A percentile compares a stretch with the other conserved stretches of the same genome.
Evolutionary conservation across 1,140 invertebrate genomes (phyloP).

Genomic region (Aphaenogaster ashmeadi): DNA sequence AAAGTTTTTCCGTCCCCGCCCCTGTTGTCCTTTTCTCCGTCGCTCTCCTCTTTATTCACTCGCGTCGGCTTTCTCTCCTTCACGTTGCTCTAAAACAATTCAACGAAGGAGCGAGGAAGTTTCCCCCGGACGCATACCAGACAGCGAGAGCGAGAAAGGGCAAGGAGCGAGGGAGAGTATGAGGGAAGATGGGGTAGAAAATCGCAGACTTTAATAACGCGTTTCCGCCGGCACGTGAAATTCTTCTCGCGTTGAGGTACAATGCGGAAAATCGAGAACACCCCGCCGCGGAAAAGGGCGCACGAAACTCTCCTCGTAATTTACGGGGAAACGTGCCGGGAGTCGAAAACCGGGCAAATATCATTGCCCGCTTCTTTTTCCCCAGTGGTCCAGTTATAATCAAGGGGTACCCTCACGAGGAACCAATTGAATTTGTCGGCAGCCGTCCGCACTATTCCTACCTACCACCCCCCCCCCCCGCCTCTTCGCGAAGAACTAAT

Average conservation of each 20-base stretch:
- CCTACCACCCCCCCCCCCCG: neutral
- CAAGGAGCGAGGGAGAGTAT: neutral
- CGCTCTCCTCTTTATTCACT: neutral
- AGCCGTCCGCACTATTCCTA: constrained; percentile 42
- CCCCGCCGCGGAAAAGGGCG: constrained; percentile 63
- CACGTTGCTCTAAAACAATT: constrained; percentile 60
- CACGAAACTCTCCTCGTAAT: constrained; percentile 71
- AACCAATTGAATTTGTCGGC: constrained; percentile 75
- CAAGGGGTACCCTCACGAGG: constrained; percentile 65
- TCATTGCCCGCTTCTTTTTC: constrained; percentile 71
- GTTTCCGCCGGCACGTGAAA: constrained; percentile 64
- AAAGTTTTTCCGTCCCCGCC: constrained; percentile 36
- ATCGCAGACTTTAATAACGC: constrained; percentile 71
- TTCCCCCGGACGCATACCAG: constrained; percentile 56
- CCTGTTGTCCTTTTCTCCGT: constrained; percentile 20
- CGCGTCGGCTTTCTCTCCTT: constrained; percentile 6
- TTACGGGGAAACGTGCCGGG: constrained; percentile 71
- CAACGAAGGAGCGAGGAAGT: constrained; percentile 40
- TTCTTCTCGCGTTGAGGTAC: constrained; percentile 72
- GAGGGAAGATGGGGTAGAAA: constrained; percentile 36
- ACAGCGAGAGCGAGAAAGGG: constrained; percentile 33
- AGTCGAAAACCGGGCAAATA: constrained; percentile 72
- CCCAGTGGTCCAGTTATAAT: constrained; percentile 73
- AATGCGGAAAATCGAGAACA: constrained; percentile 72
- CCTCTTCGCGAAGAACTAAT: constrained; percentile 63